Base-by-base conservation (phyloP, 1,140 invertebrate genomes). In the Lethocerus indicus region DNA sequence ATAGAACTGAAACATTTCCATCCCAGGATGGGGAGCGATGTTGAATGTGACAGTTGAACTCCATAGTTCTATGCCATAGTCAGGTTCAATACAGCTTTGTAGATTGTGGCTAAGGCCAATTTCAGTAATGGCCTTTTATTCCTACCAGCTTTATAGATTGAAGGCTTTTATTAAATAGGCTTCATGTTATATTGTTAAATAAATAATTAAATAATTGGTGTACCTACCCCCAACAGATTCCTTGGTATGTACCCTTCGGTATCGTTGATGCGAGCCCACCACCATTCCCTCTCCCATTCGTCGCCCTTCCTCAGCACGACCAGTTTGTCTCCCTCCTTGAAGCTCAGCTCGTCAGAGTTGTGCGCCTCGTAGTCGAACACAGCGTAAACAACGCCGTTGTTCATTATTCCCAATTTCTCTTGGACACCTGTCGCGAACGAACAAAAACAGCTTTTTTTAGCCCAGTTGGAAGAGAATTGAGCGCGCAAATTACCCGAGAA, bases 311-410 rank as follows among this genome's bases (percentile, higher is more conserved):
- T 67, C 49, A 97, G 64, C 52, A 97, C 82, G 41, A 82, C 77
- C 50, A 98, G 69, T 29, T 82, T 75, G 62, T 96, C 87, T 26
- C 87, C 83, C 49, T 80, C 81, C 52, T 76, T 76, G 65, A 98
- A 88, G 49, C 73, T 80, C 1, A 98, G 70, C 67, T 98, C 95
- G 66, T 99, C 95, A 13, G 74, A 67, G 58, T 93, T 84, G 60
- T 93, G 81, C 7, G 88, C 84, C 41, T 83, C 75, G 67, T 98
- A 98, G 54, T 90, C 85, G 70, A 94, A 98, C 13, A 98, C 87
- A 6, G 89, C 86, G 65, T 84, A 98, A 9, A 98, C 94, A 21
- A 78, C 73, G 5, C 92, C 91, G 57, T 76, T 80, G 66, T 95
- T 94, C 69, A 92, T 76, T 58, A 93, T 91, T 43, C 92, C 92